Evolutionary conservation across 2,888 invertebrate species (phyloP), one percentile per base, ranked within the genome.

Genomic region (Idaea biselata): DNA sequence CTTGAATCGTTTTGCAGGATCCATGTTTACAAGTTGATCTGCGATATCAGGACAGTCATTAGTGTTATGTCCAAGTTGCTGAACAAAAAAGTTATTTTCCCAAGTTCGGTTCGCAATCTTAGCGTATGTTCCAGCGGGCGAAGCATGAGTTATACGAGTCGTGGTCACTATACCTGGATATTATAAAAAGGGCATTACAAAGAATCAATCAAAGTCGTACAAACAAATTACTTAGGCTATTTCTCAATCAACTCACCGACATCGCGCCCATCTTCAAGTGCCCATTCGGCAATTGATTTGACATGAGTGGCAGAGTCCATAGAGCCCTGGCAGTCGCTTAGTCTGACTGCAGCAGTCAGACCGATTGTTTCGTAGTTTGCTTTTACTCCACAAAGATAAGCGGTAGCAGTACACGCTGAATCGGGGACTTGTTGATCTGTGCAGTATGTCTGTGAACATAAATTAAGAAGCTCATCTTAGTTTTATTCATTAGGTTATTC

Each of bases 101-200:
- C 96, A 96, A 68, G 94, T 83, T 0, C 96, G 93, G 67, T 94
- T 87, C 0, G 95, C 94, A 0, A 89, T 85, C 75, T 95, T 94
- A 0, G 96, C 96, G 78, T 94, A 96, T 0, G 93, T 86, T 0
- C 93, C 94, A 0, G 95, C 94, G 0, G 96, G 96, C 2, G 96
- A 95, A 0, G 96, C 97, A 81, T 97, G 96, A 0, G 97, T 97
- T 0, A 97, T 90, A 60, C 96, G 92, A 0, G 96, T 95, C 0
- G 95, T 96, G 0, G 97, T 97, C 6, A 97, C 96, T 4, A 95
- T 78, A 6, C 95, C 25, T 25, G 25, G 5, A 25, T 25, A 25
- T 25, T 25, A 3, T 25, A 25, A 5, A 25, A 25, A 25, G 5
- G 25, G 5, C 1, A 25, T 25, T 25, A 3, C 5, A 25, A 3